Base-by-base conservation (phyloP, 2,888 invertebrate genomes). In the Micropterix aruncella region DNA sequence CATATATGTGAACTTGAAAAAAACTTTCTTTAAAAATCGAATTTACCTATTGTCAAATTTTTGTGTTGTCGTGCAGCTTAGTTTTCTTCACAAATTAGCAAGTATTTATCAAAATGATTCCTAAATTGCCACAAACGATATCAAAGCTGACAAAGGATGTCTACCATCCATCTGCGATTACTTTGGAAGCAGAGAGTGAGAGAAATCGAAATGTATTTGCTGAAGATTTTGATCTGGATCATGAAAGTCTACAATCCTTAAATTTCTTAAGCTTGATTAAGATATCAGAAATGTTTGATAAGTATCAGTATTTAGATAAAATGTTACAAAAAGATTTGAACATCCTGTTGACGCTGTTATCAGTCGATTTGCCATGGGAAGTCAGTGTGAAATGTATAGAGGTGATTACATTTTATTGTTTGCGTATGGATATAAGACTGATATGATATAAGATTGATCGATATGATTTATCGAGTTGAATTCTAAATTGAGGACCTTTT, bases 261-360 rank as follows among this genome's bases (percentile, higher is more conserved):
- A 60, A 62, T 2, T 64, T 57, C 51, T 61, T 52, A 38, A 65
- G 66, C 2, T 59, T 62, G 5, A 47, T 63, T 1, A 43, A 54
- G 9, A 54, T 71, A 1, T 65, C 70, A 1, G 62, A 52, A 47
- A 48, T 62, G 38, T 77, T 77, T 51, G 59, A 67, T 41, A 60
- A 62, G 44, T 56, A 70, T 43, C 75, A 75, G 40, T 62, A 79
- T n/a, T 59, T 79, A 1, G 56, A 72, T 12, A 61, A 59, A 44
- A 60, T 81, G 27, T 66, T 78, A 9, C 71, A 72, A 51, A 68
- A 68, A 47, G 79, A 81, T 53, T 58, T 70, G 19, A 70, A 77
- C 51, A 62, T 69, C 44, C 60, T 82, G 2, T 66, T 80, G 58
- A 80, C 80, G 60, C 60, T 77, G 45, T 65, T 75, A 50, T 73